Evolutionary conservation across 2,888 invertebrate species (phyloP), one percentile per base, ranked within the genome.

Genomic region (Spodoptera exigua): DNA sequence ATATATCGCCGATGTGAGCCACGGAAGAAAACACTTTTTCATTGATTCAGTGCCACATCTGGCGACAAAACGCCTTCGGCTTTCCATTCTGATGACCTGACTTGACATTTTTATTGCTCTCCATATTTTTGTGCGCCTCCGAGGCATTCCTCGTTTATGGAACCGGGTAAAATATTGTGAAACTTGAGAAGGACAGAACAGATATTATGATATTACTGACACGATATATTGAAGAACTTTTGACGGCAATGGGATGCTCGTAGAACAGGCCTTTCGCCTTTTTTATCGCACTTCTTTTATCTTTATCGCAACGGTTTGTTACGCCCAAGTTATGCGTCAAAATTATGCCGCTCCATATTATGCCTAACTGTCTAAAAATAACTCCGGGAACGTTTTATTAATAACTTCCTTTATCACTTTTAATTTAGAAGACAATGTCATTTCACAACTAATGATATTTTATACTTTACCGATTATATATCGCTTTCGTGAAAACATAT

Each of bases 31-130:
- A 92, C 93, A 91, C 89, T 93, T 93, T 93, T 93, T 93, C 93
- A 93, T 93, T 92, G 93, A 93, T 92, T 92, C 92, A 89, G 89
- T 86, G 91, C 81, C 93, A 89, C 94, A 93, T 92, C 94, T 93
- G 93, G 93, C 91, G 90, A 89, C 89, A 88, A 90, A 92, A 92
- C 89, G 93, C 93, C 89, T 86, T 89, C 86, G 88, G 93, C 91
- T 90, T 92, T 91, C 89, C 89, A 89, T 91, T 90, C 91, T 93
- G 93, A 94, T 93, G 94, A 93, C 94, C 93, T 93, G 92, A 93
- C 93, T 92, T 93, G 94, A 93, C 93, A 93, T 93, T 93, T 93
- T 94, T 94, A 93, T 93, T 92, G 91, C 92, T 81, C 79, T 83
- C 91, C 89, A 94, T 93, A 93, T 92, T 92, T 92, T 82, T 86